These are phyloP conservation scores for Phenganax subtilis DNA, from an alignment of 92 coral and sea anemone species.

Conservation along the genomic window DNA sequence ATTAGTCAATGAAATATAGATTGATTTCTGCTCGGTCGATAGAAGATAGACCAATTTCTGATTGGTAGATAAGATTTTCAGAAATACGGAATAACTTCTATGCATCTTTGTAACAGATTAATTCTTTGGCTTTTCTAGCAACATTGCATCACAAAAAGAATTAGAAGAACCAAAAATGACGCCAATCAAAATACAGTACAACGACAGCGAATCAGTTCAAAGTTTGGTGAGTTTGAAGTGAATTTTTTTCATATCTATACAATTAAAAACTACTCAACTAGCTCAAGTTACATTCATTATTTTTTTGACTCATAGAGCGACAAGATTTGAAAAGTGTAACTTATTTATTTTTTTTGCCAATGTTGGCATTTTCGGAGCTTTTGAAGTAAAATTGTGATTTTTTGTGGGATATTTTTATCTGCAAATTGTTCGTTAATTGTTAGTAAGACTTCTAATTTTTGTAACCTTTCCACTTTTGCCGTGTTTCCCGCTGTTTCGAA, in stretches of 20 bases:
- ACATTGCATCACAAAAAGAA: slow-evolving; percentile 71
- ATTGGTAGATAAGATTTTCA: too few species aligned
- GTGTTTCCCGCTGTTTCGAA: background rate
- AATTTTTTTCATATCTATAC: background rate
- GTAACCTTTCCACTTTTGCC: background rate
- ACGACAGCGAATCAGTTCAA: slow-evolving; percentile 74
- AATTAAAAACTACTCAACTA: too few species aligned
- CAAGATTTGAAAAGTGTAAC: background rate
- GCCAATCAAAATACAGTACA: slow-evolving; percentile 72
- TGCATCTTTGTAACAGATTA: too few species aligned
- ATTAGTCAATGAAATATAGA: too few species aligned
- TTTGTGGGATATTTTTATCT: background rate
- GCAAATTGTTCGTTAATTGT: background rate
- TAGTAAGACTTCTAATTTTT: background rate
- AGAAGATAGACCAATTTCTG: too few species aligned
- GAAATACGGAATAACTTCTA: too few species aligned
- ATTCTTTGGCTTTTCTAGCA: background rate
- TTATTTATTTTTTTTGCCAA: background rate
- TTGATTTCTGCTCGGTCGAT: too few species aligned
- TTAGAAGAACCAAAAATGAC: slow-evolving; percentile 62
- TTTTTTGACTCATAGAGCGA: too few species aligned
- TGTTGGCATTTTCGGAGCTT: background rate
- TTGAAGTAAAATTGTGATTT: background rate
- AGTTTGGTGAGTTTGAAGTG: slow-evolving; percentile 10
- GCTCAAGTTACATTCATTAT: too few species aligned